These are phyloP conservation scores for Noctua comes DNA, from an alignment of 2,888 invertebrate species.

Conservation along the genomic window DNA sequence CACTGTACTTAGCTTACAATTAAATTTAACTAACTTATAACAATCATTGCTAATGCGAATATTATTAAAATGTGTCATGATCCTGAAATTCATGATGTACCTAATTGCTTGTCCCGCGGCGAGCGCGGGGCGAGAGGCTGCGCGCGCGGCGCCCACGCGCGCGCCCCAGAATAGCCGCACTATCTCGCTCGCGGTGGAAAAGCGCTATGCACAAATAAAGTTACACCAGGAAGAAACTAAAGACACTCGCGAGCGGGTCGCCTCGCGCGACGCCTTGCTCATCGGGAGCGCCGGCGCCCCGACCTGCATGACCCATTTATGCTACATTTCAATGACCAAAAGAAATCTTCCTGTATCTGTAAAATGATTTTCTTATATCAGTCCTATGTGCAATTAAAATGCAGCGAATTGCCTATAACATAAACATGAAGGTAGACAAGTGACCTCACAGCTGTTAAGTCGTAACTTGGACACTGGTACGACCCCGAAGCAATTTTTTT, in stretches of 20 bases:
- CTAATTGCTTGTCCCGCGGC: constrained; percentile 54
- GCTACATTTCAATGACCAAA: constrained; percentile 53
- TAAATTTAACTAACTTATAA: constrained; percentile 54
- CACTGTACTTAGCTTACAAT: constrained; percentile 54
- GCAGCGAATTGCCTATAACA: constrained; percentile 75
- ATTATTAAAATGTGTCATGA: constrained; percentile 60
- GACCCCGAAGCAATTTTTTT: constrained; percentile 71
- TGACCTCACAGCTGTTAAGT: constrained; percentile 69
- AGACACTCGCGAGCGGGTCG: constrained; percentile 76
- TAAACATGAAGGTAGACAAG: constrained; percentile 68
- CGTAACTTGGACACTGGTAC: constrained; percentile 54
- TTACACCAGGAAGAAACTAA: constrained; percentile 83
- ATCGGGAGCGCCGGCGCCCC: constrained; percentile 58
- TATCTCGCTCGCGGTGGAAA: constrained; percentile 84
- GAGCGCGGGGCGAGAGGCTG: constrained; percentile 68
- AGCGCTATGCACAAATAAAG: constrained; percentile 89
- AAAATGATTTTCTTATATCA: constrained; percentile 30
- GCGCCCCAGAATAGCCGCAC: constrained; percentile 86
- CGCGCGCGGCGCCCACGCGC: constrained; percentile 78
- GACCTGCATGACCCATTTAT: constrained; percentile 56
- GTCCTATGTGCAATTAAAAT: constrained; percentile 38
- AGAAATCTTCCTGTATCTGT: constrained; percentile 21
- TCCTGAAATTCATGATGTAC: constrained; percentile 70
- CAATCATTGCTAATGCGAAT: constrained; percentile 74
- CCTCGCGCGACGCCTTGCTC: constrained; percentile 67